phyloP scores from a whole-genome alignment of 2,888 invertebrate genomes.

The Lymantria dispar region DNA sequence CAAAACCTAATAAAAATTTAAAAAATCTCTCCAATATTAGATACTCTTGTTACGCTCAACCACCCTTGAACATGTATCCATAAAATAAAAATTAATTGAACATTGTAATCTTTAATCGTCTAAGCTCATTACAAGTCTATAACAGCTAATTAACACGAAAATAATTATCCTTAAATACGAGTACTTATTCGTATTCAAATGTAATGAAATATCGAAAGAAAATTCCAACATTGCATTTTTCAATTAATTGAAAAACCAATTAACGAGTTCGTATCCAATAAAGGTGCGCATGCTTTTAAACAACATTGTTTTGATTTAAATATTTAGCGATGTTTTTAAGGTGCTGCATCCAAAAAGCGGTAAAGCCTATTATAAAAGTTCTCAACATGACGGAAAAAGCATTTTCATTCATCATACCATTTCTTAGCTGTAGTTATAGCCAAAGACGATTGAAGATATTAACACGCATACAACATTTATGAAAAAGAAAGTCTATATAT shows the following conservation, averaged over 20 bases:
- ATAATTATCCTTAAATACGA: slow-evolving; percentile 4
- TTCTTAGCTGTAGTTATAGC: too few species aligned
- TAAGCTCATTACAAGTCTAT: not conserved
- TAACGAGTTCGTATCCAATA: slow-evolving; percentile 56
- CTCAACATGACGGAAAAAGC: too few species aligned
- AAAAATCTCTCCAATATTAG: too few species aligned
- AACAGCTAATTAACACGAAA: slow-evolving; percentile 7
- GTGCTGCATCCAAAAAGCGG: too few species aligned
- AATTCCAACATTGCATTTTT: slow-evolving; percentile 56
- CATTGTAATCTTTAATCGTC: not conserved
- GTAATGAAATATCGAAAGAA: slow-evolving; percentile 31
- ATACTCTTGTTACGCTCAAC: too few species aligned
- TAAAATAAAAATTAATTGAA: not conserved
- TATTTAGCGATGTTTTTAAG: too few species aligned
- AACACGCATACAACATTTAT: too few species aligned
- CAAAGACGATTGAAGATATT: too few species aligned
- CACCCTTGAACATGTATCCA: not conserved
- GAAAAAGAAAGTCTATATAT: too few species aligned
- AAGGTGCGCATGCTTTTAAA: slow-evolving; percentile 14
- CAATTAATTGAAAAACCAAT: slow-evolving; percentile 70
- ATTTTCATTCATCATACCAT: too few species aligned
- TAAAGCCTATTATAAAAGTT: too few species aligned
- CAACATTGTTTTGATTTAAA: not conserved
- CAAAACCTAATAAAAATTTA: too few species aligned
- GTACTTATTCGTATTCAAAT: slow-evolving; percentile 1